Percentiles rank a stretch among this genome's conserved stretches.
phyloP scores from a whole-genome alignment of 2,113 vertebrate genomes.

The Phylloscopus trochiloides region DNA sequence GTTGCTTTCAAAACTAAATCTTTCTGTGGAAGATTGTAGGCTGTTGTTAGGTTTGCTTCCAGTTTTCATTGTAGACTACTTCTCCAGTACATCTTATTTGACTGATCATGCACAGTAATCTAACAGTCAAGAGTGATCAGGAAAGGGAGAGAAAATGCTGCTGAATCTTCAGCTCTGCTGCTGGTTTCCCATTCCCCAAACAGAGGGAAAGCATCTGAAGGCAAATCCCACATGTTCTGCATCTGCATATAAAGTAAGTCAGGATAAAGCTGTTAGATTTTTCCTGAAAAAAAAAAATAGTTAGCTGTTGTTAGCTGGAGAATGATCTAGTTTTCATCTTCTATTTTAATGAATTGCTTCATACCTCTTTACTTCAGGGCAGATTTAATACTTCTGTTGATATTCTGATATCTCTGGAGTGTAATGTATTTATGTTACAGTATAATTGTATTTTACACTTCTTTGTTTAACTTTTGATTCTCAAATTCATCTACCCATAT shows the following conservation, averaged over 20 bases:
- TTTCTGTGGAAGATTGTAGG: neutral
- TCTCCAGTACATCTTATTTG: neutral
- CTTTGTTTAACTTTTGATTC: slow-evolving; percentile 58
- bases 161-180: neutral
- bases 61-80: neutral
- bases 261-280: neutral
- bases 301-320: slow-evolving; percentile 16
- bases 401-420: slow-evolving; percentile 57
- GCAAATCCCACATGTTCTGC: neutral
- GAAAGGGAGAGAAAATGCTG: neutral
- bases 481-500: slow-evolving; percentile 29
- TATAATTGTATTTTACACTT: slow-evolving; percentile 55
- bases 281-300: neutral
- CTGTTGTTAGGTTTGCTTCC: neutral
- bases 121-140: neutral
- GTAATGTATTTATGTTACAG: slow-evolving; percentile 55
- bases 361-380: slow-evolving; percentile 50
- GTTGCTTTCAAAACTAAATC: neutral
- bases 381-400: slow-evolving; percentile 52
- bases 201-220: neutral
- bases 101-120: neutral
- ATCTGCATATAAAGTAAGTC: neutral
- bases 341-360: slow-evolving; percentile 54
- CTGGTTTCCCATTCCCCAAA: neutral
- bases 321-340: neutral